Percentiles rank a stretch among this genome's conserved stretches.
Evolutionary conservation across 2,797 vertebrate genomes (phyloP).

Genomic region (Rhinophrynus dorsalis): DNA sequence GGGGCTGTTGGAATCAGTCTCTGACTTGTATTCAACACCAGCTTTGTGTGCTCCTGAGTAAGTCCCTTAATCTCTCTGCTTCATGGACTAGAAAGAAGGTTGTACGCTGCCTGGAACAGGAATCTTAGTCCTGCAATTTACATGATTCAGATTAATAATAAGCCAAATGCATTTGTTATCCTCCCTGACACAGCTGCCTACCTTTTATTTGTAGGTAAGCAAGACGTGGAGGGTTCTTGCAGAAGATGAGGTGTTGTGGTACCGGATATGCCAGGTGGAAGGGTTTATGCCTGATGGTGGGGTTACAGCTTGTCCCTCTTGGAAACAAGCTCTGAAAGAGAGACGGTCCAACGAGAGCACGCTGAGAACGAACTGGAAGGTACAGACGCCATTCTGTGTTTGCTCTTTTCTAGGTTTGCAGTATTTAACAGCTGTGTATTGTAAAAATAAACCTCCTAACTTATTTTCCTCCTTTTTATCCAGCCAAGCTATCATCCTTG

Average conservation of each 20-base stretch:
- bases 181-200: not conserved
- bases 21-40: constrained; percentile 14
- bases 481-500: constrained; percentile 1
- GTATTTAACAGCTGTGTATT: constrained; percentile 9
- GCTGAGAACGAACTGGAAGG: constrained; percentile 93
- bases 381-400: constrained; percentile 52
- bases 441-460: constrained; percentile 17
- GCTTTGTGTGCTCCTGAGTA: not conserved
- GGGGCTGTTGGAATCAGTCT: not conserved
- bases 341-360: constrained; percentile 76
- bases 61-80: constrained; percentile 4
- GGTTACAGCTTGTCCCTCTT: constrained; percentile 84
- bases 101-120: constrained; percentile 6
- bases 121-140: not conserved
- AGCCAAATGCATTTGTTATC: not conserved
- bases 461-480: constrained; percentile 2
- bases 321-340: constrained; percentile 86
- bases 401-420: not conserved
- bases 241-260: constrained; percentile 91
- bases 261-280: constrained; percentile 79
- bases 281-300: constrained; percentile 73
- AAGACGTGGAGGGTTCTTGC: constrained; percentile 86
- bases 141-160: not conserved
- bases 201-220: constrained; percentile 79
- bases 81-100: constrained; percentile 5